Base-by-base conservation (phyloP, 2,113 vertebrate species). In the Pica pica region DNA sequence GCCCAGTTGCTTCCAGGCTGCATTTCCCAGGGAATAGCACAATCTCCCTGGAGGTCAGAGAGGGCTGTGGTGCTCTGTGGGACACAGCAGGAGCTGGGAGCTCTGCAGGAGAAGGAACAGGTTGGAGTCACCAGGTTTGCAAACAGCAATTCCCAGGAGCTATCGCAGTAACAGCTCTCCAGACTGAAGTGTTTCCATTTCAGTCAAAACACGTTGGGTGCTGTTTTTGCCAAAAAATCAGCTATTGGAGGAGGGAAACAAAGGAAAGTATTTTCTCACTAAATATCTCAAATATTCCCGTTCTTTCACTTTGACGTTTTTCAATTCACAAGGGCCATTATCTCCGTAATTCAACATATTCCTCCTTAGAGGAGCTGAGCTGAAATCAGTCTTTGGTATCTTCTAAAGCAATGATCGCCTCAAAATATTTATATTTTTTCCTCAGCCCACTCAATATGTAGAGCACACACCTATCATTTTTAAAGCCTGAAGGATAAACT, bases 161-260 rank as follows among this genome's bases (percentile, higher is more conserved):
- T 42, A 60, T 42, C 0, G 0, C 86, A 60, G 16, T 22, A 64
- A 68, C 73, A 56, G 44, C 49, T 68, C 35, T 89, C 76, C 87
- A 63, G 87, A 82, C 83, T 46, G 65, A 95, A 93, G 82, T 60
- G 52, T 87, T 95, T 95, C 77, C 73, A 71, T 57, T 93, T 76
- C 96, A 93, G 87, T 92, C 93, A 93, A 96, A 97, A 92, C 78
- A 94, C 2, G 8, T 6, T 80, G 70, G 67, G 55, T 57, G 57
- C 42, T 90, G 42, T 90, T 90, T 96, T 73, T 93, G 75, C 79
- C 83, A 94, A 83, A 87, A 83, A 69, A n/a, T 49, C 79, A 77
- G 56, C 79, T 57, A 5, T 41, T 83, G 63, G 41, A 68, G 37
- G 31, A 92, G 67, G n/a, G 49, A 93, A 44, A 44, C 0, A 18